Percentiles rank a stretch among this genome's conserved stretches.
Conservation (phyloP, 2,888 invertebrate species). For the Mythimna lalbum region DNA sequence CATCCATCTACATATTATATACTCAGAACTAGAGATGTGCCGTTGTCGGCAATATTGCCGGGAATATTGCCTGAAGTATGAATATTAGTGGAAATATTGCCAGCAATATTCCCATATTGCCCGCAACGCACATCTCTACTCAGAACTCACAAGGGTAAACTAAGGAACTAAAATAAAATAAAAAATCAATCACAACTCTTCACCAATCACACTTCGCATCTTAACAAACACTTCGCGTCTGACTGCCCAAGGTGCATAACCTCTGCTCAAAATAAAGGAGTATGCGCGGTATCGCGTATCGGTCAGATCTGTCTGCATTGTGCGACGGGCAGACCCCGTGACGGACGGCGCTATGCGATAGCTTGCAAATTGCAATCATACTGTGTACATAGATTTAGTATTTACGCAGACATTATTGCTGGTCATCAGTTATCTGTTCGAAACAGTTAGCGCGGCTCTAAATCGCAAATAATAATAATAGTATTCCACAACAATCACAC, state of each 20-base stretch:
- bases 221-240: slow-evolving; percentile 26
- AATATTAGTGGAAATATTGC: no score
- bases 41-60: no score
- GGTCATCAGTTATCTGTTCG: no score
- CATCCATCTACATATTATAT: no score
- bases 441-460: no score
- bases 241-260: slow-evolving; percentile 50
- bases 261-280: slow-evolving; percentile 55
- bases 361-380: slow-evolving; percentile 27
- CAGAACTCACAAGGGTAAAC: no score
- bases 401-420: neutral
- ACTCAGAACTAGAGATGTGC: no score
- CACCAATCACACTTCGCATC: slow-evolving; percentile 5
- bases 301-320: slow-evolving; percentile 63
- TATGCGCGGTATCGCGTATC: slow-evolving; percentile 41
- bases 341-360: slow-evolving; percentile 59
- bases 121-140: no score
- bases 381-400: slow-evolving; percentile 10
- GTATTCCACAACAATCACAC: no score
- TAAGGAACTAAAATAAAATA: neutral
- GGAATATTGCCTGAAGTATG: no score
- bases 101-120: no score
- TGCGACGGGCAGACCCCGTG: slow-evolving; percentile 50
- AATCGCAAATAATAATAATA: no score
- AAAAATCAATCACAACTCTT: neutral